A percentile compares a stretch with the other conserved stretches of the same genome.
phyloP scores from a whole-genome alignment of 1,140 invertebrate genomes.

The Scaptomyza pallida region DNA sequence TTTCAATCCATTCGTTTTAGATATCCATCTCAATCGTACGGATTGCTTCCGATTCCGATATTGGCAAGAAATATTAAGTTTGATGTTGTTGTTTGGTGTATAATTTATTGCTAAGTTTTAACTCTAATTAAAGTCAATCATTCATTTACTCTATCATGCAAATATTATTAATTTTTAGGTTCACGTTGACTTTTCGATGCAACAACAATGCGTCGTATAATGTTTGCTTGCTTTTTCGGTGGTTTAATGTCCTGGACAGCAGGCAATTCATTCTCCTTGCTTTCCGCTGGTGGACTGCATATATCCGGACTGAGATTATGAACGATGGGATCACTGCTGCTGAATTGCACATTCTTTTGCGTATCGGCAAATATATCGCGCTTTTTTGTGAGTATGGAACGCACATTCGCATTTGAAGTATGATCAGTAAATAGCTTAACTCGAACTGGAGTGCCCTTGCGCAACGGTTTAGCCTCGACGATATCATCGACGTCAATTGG shows the following conservation, averaged over 20 bases:
- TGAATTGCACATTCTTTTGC: constrained; percentile 63
- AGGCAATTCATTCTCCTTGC: constrained; percentile 58
- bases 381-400: constrained; percentile 66
- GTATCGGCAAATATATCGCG: constrained; percentile 47
- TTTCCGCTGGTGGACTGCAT: not conserved
- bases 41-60: not conserved
- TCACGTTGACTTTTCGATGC: constrained; percentile 43
- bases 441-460: constrained; percentile 49
- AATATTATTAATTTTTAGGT: constrained; percentile 5
- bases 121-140: constrained; percentile 26
- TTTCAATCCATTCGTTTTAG: not conserved
- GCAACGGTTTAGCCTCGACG: constrained; percentile 38
- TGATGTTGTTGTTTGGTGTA: constrained; percentile 40
- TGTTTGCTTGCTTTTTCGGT: constrained; percentile 39
- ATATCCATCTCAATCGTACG: not conserved
- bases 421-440: not conserved
- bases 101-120: constrained; percentile 39
- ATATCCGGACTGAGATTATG: constrained; percentile 52
- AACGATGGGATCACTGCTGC: constrained; percentile 47
- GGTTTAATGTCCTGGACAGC: constrained; percentile 45
- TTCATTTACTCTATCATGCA: not conserved
- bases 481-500: constrained; percentile 13
- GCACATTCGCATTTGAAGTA: constrained; percentile 27
- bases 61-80: constrained; percentile 43
- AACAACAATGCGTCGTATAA: constrained; percentile 68